phyloP scores from a whole-genome alignment of 64 coral and sea anemone genomes.

The Pocillopora verrucosa region DNA sequence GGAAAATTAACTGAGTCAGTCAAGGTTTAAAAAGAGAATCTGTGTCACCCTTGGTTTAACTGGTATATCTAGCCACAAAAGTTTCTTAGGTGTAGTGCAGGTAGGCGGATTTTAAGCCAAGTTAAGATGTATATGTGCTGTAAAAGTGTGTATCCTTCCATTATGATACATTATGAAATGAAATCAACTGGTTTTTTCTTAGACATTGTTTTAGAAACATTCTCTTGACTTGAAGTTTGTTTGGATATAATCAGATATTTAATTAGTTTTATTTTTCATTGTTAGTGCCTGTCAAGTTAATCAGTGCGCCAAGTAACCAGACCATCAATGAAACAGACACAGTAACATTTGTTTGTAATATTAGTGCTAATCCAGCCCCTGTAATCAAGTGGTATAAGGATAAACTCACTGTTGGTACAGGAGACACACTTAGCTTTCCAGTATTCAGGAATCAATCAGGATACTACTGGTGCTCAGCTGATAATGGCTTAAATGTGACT shows the following conservation, averaged over 20 bases:
- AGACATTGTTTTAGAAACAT: too few species aligned
- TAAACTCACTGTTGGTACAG: background rate
- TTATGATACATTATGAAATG: too few species aligned
- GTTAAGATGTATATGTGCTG: too few species aligned
- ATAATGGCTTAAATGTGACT: background rate
- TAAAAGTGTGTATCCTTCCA: too few species aligned
- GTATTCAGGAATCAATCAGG: background rate
- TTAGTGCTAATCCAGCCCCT: constrained; percentile 11
- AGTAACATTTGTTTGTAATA: constrained; percentile 10
- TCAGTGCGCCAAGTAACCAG: background rate
- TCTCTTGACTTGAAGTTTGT: too few species aligned
- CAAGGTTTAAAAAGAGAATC: too few species aligned
- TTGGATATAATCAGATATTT: background rate
- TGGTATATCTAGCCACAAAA: too few species aligned
- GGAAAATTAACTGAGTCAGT: too few species aligned
- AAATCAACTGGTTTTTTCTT: too few species aligned
- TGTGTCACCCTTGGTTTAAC: too few species aligned
- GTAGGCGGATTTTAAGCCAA: too few species aligned
- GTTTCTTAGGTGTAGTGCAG: too few species aligned
- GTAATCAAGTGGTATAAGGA: constrained; percentile 28
- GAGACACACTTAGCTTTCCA: background rate
- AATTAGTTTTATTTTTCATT: background rate
- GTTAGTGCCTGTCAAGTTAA: background rate
- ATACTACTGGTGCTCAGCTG: background rate
- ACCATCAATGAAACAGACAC: background rate